Base-by-base conservation (phyloP, 2,113 vertebrate species). In the Brachyhypopomus occidentalis region DNA sequence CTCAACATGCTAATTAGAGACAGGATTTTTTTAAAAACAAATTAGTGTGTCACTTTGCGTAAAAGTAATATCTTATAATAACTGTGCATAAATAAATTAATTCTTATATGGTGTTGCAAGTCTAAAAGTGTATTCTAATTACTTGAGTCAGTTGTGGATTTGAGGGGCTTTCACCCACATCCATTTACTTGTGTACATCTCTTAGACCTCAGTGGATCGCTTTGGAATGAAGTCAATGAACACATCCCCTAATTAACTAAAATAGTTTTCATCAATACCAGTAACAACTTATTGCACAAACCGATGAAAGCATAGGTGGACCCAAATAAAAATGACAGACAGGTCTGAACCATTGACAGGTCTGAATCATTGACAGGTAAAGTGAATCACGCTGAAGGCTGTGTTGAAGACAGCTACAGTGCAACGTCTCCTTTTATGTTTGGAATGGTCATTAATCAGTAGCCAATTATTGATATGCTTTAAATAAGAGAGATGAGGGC, bases 201-300 rank as follows among this genome's bases (percentile, higher is more conserved):
- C 41, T 78, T 30, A 84, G 67, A 81, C 77, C 86, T 86, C 88
- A 87, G 64, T 84, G 84, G 64, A 5, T 74, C 56, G 79, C 25
- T 56, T 64, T 85, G 72, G 67, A 83, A 83, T 55, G n/a, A 52
- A 84, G 83, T 91, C 90, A 88, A 91, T 92, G 87, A 89, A 87
- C 88, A 88, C 92, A 90, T 91, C 91, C 89, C 90, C 90, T 92
- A 93, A 92, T 92, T 90, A 91, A 89, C 90, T 91, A 87, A 90
- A 90, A 91, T 89, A 83, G 88, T 88, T 90, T 89, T 77, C 85
- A 90, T 92, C 91, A 92, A 92, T 92, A 91, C 64, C 87, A 60
- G 85, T 88, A 91, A 88, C 88, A 86, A 79, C 58, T 62, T 83
- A 66, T 77, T 72, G 85, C 70, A 84, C 74, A 79, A 89, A 89